Percentiles rank a stretch among this genome's conserved stretches.
phyloP scores from a whole-genome alignment of 2,888 invertebrate species.

The Dascillus cervinus region DNA sequence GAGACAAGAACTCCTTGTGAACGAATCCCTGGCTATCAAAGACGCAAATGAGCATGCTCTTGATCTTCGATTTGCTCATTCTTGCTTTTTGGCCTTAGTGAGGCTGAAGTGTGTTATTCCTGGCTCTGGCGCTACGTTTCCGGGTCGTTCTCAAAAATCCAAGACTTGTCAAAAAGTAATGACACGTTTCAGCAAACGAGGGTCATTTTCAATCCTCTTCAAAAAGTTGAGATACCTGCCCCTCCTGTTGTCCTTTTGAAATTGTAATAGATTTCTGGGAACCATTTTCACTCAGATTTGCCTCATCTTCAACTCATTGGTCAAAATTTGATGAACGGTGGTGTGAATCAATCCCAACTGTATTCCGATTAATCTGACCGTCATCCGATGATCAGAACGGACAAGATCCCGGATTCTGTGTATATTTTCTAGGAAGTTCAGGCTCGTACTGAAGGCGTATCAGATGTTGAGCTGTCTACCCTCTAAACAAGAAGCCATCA shows the following conservation, averaged over 20 bases:
- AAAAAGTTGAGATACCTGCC: neutral
- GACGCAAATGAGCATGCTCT: neutral
- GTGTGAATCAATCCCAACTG: neutral
- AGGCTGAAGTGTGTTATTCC: neutral
- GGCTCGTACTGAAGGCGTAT: no score
- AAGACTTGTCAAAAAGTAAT: neutral
- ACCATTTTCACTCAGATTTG: neutral
- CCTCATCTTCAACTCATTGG: neutral
- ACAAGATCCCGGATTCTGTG: no score
- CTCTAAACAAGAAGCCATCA: no score
- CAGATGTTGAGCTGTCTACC: no score
- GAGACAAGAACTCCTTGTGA: neutral
- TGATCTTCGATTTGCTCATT: constrained; percentile 1
- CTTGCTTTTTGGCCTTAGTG: neutral
- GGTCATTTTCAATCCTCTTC: neutral
- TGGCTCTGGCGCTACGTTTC: neutral
- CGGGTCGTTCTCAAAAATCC: neutral
- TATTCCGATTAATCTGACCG: neutral
- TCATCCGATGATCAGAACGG: neutral
- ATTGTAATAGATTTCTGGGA: neutral
- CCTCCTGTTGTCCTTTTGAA: neutral
- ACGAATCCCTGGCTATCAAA: neutral
- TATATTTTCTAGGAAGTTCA: no score
- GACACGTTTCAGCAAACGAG: neutral
- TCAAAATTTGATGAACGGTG: neutral